Conservation (phyloP, 2,797 vertebrate genomes). For the Rhinella marina region DNA sequence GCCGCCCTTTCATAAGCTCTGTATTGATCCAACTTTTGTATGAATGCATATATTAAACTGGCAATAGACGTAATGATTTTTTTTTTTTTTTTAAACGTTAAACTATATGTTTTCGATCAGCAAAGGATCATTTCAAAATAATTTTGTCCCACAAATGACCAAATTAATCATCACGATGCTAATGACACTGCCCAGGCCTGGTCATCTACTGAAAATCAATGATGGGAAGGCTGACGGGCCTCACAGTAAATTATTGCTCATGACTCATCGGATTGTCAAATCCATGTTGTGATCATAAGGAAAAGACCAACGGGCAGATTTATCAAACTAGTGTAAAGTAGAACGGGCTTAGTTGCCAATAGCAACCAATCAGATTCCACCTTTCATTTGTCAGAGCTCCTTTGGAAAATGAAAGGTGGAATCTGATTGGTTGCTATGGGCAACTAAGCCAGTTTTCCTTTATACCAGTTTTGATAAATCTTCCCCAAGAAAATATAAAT, state of each 20-base stretch:
- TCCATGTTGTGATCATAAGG: not conserved
- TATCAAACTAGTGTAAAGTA: no score
- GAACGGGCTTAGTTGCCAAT: no score
- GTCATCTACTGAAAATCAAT: not conserved
- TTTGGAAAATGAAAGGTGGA: no score
- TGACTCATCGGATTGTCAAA: not conserved
- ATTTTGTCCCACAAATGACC: slow-evolving; percentile 1
- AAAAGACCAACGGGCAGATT: not conserved
- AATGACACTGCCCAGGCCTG: not conserved
- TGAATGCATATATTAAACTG: not conserved
- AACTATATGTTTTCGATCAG: not conserved
- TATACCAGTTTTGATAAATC: no score
- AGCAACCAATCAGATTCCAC: no score
- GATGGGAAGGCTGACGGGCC: not conserved
- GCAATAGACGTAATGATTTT: not conserved
- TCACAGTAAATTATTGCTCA: not conserved
- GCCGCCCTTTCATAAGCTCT: not conserved
- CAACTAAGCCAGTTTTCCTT: no score
- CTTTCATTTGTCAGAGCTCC: no score
- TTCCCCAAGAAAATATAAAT: not conserved
- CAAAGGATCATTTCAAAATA: not conserved
- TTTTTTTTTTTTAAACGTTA: not conserved
- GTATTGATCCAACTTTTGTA: not conserved
- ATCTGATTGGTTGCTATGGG: no score
- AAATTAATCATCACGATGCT: not conserved